phyloP scores from a whole-genome alignment of 2,888 invertebrate genomes.

The Parochlus steinenii region DNA sequence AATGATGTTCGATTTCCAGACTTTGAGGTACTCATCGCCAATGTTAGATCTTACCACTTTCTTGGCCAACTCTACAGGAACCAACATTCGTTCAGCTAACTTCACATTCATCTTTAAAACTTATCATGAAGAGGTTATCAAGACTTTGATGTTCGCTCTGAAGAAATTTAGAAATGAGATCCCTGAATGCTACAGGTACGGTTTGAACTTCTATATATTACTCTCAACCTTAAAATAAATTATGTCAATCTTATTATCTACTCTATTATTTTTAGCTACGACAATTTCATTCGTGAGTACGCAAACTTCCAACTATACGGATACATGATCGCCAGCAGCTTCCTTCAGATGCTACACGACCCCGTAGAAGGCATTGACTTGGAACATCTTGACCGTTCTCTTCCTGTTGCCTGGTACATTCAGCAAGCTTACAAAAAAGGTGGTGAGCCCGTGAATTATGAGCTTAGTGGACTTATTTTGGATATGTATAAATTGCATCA shows the following conservation, averaged over 20 bases:
- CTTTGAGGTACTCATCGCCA: conserved; percentile 24
- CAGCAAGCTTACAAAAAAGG: conserved; percentile 17
- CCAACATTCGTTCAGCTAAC: conserved; percentile 20
- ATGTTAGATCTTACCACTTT: conserved; percentile 26
- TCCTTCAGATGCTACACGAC: conserved; percentile 20
- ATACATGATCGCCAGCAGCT: conserved; percentile 18
- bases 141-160: conserved; percentile 11
- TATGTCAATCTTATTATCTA: not conserved
- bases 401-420: conserved; percentile 1
- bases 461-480: conserved; percentile 22
- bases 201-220: not conserved
- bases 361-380: conserved; percentile 15
- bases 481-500: conserved; percentile 22
- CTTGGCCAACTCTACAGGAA: conserved; percentile 21
- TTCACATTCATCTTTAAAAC: conserved; percentile 23
- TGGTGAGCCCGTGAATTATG: conserved; percentile 23
- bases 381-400: not conserved
- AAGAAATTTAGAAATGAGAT: conserved; percentile 13
- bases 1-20: conserved; percentile 30
- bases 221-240: conserved; percentile 2
- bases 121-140: conserved; percentile 20
- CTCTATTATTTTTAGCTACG: conserved; percentile 16
- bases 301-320: conserved; percentile 21
- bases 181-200: conserved; percentile 22
- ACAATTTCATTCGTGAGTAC: conserved; percentile 23